phyloP scores from a whole-genome alignment of 2,888 invertebrate species.

The Cepaea hortensis region DNA sequence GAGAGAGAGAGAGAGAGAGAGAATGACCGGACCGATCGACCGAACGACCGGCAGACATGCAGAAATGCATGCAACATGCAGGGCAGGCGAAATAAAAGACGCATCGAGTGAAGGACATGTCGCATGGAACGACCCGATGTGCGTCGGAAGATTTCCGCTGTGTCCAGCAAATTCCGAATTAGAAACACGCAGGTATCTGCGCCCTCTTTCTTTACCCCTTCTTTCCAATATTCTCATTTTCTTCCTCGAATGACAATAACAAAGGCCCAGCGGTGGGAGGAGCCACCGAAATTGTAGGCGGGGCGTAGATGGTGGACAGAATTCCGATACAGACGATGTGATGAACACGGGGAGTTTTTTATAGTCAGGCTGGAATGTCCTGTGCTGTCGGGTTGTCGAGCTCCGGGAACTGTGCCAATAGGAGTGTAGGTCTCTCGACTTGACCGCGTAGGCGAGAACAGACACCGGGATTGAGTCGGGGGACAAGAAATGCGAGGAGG shows the following conservation, averaged over 20 bases:
- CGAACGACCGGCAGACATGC: background rate
- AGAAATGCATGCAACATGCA: too few species aligned
- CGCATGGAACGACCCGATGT: background rate
- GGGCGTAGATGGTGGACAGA: slow-evolving; percentile 16
- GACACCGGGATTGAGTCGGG: background rate
- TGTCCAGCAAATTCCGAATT: background rate
- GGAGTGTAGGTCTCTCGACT: background rate
- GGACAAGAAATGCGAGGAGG: background rate
- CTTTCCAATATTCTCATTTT: background rate
- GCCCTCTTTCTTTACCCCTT: background rate
- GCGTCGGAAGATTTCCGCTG: slow-evolving; percentile 1
- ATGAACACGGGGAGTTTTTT: background rate
- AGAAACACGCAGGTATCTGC: background rate
- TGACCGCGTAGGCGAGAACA: slow-evolving; percentile 19
- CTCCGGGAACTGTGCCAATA: slow-evolving; percentile 3
- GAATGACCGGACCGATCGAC: too few species aligned
- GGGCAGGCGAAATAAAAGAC: background rate
- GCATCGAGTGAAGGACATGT: too few species aligned
- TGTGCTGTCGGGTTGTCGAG: too few species aligned
- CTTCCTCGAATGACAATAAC: slow-evolving; percentile 13
- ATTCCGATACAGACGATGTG: slow-evolving; percentile 16
- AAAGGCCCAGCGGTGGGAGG: background rate
- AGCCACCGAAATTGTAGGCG: slow-evolving; percentile 1
- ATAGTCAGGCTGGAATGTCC: background rate
- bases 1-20: background rate